Conservation (phyloP, 2,113 vertebrate genomes). For the Myxocyprinus asiaticus region DNA sequence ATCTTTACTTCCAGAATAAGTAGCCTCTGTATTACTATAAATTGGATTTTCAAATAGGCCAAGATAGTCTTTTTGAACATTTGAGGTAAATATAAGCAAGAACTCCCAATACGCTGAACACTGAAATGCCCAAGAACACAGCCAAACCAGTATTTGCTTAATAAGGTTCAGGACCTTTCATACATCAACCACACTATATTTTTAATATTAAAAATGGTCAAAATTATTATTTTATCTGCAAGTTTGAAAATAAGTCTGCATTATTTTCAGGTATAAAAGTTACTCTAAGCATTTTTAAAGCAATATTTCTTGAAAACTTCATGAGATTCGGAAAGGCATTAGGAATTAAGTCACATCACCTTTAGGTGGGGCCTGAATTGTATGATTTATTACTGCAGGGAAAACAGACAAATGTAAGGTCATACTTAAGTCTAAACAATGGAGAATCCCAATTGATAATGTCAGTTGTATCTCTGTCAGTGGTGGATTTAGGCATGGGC, state of each 20-base stretch:
- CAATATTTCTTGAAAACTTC: neutral
- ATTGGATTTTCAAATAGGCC: constrained; percentile 80
- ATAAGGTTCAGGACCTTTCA: neutral
- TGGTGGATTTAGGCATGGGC: too few species aligned
- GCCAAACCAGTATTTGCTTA: constrained; percentile 33
- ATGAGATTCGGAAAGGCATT: neutral
- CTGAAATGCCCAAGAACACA: constrained; percentile 64
- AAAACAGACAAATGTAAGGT: neutral
- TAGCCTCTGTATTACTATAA: constrained; percentile 72
- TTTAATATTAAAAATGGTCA: too few species aligned
- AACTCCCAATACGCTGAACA: constrained; percentile 61
- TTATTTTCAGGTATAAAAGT: too few species aligned
- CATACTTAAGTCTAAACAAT: too few species aligned
- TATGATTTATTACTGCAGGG: neutral
- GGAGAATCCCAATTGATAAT: too few species aligned
- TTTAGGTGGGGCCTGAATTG: neutral
- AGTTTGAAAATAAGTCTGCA: too few species aligned
- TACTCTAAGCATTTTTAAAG: neutral
- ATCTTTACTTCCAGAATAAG: constrained; percentile 64
- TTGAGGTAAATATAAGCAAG: constrained; percentile 74
- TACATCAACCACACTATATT: too few species aligned
- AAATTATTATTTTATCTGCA: too few species aligned
- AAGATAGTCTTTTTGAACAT: constrained; percentile 51
- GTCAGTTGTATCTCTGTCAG: too few species aligned
- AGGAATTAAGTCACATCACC: constrained; percentile 29